Base-by-base conservation (phyloP, 37 sponge, comb jelly and placozoan species). In the Crambe crambe region DNA sequence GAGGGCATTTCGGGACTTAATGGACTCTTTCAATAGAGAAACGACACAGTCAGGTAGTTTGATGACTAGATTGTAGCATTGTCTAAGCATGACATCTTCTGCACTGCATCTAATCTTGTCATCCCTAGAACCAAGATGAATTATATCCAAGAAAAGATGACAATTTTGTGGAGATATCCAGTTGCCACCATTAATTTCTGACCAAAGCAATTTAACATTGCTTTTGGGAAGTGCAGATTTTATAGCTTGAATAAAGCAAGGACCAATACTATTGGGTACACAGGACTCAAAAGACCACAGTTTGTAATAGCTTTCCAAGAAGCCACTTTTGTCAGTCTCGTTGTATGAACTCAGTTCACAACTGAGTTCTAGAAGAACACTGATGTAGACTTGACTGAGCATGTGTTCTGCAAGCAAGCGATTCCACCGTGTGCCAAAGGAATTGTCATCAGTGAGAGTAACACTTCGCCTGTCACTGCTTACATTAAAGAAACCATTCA, bases 401-500 rank as follows among this genome's bases (percentile, higher is more conserved):
- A 85, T 78, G 62, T 69, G 78, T 30, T 34, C n/a, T 5, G 81
- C 40, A 22, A 92, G 62, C 17, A 60, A 47, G 47, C 51, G 32
- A 40, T 92, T 92, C 92, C 92, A 92, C 1, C 73, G 39, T 8
- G 42, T 68, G 25, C 54, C 74, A 78, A 66, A 43, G 17, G 66
- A 59, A 2, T 34, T 70, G 35, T 75, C 62, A 32, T 75, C 69
- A 29, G 73, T 20, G 23, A 74, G 41, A 25, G 65, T 72, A 1
- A 89, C 26, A 22, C 66, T 73, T 26, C 75, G 56, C n/a, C 90
- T 64, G 57, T 89, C 90, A 22, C 74, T 83, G 20, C 85, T 60
- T 20, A 89, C 42, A 43, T 80, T 80, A 80, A 89, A 89, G 68
- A 40, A 84, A 1, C 90, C 90, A 75, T 75, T 89, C 6, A 84